Evolutionary conservation across 2,888 invertebrate genomes (phyloP).

Genomic region (Eilema sororculum): DNA sequence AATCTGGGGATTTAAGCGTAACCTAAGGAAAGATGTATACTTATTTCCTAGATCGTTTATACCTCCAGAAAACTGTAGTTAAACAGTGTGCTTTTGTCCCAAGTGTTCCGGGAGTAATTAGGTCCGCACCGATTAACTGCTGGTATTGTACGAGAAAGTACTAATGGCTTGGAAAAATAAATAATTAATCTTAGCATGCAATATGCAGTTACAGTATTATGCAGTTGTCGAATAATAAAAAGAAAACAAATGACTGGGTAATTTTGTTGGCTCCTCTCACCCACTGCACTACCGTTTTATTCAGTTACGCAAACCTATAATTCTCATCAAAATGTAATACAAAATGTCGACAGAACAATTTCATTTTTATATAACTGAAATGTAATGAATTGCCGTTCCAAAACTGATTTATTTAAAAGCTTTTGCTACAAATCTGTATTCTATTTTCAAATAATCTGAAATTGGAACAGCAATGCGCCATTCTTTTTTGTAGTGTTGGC

Average conservation of each 20-base stretch:
- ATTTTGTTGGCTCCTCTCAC: too few species aligned
- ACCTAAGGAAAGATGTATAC: too few species aligned
- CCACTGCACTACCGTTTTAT: too few species aligned
- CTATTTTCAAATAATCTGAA: slow-evolving; percentile 9
- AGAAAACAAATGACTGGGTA: too few species aligned
- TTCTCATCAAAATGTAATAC: background rate
- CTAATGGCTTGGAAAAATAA: background rate
- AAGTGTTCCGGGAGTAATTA: background rate
- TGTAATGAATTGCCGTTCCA: background rate
- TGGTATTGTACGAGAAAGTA: background rate
- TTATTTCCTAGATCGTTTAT: too few species aligned
- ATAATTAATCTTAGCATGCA: background rate
- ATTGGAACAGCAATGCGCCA: background rate
- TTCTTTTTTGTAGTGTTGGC: background rate
- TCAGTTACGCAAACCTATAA: background rate
- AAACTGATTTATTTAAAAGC: slow-evolving; percentile 1
- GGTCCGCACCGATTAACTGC: background rate
- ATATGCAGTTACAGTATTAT: background rate
- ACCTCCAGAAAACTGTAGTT: too few species aligned
- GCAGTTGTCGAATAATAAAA: background rate
- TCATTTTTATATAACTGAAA: background rate
- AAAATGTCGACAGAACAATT: background rate
- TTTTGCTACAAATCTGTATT: slow-evolving; percentile 6
- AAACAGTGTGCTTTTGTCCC: background rate
- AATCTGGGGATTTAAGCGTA: too few species aligned